These are phyloP conservation scores for Petromus typicus DNA, from an alignment of 2,113 vertebrate genomes.

Conservation along the genomic window DNA sequence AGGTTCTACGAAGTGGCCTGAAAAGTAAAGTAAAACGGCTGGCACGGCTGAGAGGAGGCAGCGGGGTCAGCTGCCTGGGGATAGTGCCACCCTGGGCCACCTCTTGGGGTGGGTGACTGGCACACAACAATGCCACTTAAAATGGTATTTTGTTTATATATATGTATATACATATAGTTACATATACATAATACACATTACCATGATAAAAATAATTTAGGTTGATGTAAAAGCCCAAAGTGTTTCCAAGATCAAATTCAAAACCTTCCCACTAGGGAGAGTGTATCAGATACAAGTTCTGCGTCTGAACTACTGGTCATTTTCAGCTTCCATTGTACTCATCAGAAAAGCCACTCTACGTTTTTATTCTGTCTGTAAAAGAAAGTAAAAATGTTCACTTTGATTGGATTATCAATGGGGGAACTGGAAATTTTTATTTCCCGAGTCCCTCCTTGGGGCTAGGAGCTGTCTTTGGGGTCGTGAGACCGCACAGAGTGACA, in stretches of 20 bases:
- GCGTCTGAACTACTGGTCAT: not conserved
- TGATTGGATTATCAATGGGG: not conserved
- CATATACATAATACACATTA: not conserved
- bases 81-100: too few species aligned
- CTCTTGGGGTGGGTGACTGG: not conserved
- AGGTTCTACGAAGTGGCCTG: not conserved
- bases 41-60: not conserved
- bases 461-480: not conserved
- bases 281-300: not conserved
- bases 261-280: not conserved
- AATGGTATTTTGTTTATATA: not conserved
- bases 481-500: not conserved
- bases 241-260: not conserved
- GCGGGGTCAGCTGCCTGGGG: not conserved
- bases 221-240: not conserved
- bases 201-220: not conserved
- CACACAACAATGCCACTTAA: not conserved
- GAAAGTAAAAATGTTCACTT: not conserved
- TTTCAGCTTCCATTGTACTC: not conserved
- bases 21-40: not conserved
- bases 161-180: not conserved
- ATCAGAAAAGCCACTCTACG: not conserved
- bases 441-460: not conserved
- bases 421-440: not conserved
- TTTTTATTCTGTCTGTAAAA: not conserved